Evolutionary conservation across 1,140 invertebrate species (phyloP).

Genomic region (Onthophagus taurus): DNA sequence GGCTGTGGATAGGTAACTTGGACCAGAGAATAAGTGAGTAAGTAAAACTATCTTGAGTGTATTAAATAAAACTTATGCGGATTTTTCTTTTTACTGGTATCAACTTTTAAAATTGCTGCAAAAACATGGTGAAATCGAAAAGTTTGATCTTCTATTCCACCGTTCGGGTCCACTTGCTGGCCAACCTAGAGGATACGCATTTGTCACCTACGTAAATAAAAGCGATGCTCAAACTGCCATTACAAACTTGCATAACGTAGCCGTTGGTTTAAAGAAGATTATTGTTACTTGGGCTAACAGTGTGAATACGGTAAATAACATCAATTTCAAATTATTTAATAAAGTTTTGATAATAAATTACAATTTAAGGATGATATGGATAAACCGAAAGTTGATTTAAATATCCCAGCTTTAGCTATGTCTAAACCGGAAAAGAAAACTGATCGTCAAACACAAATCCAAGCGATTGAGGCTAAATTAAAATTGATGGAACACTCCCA

Average conservation of each 20-base stretch:
- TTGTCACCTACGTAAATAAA: slow-evolving; percentile 70
- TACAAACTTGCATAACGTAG: slow-evolving; percentile 61
- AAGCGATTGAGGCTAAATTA: slow-evolving; percentile 79
- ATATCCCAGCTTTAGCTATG: slow-evolving; percentile 64
- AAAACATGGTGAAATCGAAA: slow-evolving; percentile 82
- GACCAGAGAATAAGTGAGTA: slow-evolving; percentile 86
- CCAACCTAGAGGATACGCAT: slow-evolving; percentile 86
- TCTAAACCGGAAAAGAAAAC: slow-evolving; percentile 57
- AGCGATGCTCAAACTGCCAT: slow-evolving; percentile 58
- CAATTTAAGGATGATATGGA: slow-evolving; percentile 57
- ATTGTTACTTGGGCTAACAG: slow-evolving; percentile 70
- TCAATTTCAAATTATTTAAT: not conserved
- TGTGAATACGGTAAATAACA: slow-evolving; percentile 39
- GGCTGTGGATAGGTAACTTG: slow-evolving; percentile 85
- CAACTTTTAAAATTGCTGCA: slow-evolving; percentile 89
- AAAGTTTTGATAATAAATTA: not conserved
- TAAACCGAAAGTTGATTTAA: slow-evolving; percentile 60
- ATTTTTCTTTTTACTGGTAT: slow-evolving; percentile 61
- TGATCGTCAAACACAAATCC: slow-evolving; percentile 68
- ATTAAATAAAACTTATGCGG: slow-evolving; percentile 8
- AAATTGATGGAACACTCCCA: slow-evolving; percentile 64
- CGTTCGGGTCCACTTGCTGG: slow-evolving; percentile 78
- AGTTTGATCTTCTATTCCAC: slow-evolving; percentile 91
- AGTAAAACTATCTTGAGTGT: slow-evolving; percentile 39
- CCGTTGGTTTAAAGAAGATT: slow-evolving; percentile 63